Evolutionary conservation across 2,888 invertebrate genomes (phyloP).

Genomic region (Andrena chrysosceles): DNA sequence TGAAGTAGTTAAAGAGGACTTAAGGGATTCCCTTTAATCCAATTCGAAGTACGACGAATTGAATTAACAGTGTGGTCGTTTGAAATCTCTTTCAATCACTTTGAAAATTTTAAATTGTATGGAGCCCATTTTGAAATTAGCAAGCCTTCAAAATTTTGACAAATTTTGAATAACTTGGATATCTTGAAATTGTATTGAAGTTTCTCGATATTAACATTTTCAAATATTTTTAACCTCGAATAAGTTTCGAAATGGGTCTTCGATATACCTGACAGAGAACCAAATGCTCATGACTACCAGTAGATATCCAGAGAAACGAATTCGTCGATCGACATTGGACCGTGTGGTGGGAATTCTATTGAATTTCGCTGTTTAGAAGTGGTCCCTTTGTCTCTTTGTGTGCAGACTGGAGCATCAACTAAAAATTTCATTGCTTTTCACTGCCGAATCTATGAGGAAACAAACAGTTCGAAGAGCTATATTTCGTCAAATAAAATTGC

Average conservation of each 20-base stretch:
- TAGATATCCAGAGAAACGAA: not conserved
- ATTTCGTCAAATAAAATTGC: too few relatives aligned
- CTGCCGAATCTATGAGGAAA: not conserved
- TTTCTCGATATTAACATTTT: not conserved
- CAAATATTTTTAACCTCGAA: not conserved
- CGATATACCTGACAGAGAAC: not conserved
- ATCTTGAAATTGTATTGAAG: not conserved
- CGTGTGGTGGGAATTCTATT: conserved; percentile 20
- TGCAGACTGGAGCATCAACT: not conserved
- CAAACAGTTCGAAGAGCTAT: not conserved
- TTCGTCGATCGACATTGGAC: not conserved
- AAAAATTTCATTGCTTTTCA: not conserved
- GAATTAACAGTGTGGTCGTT: not conserved
- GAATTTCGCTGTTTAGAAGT: conserved; percentile 36
- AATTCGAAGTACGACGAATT: not conserved
- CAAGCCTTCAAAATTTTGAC: not conserved
- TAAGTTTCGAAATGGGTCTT: not conserved
- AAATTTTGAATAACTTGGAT: too few relatives aligned
- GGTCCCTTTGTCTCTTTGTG: conserved; percentile 3
- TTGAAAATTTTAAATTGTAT: not conserved
- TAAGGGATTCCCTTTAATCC: not conserved
- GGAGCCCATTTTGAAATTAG: not conserved
- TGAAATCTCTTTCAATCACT: not conserved
- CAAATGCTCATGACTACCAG: not conserved
- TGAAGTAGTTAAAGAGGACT: too few relatives aligned